phyloP scores from a whole-genome alignment of 2,888 invertebrate genomes.

The Acrobeloides nanus region DNA sequence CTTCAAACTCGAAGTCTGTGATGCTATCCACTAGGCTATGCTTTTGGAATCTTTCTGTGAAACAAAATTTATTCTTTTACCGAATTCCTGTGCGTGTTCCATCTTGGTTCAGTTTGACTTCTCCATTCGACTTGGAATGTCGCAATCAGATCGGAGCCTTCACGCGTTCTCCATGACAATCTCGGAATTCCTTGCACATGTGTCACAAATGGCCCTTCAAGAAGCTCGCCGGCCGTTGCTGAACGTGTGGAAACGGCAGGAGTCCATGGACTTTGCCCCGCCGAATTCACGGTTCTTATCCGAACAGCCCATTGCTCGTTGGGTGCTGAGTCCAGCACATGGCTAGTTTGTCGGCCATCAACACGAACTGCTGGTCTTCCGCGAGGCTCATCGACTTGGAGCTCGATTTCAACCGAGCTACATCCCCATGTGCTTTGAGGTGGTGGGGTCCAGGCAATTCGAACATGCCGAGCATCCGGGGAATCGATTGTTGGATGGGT shows the following conservation, averaged over 20 bases:
- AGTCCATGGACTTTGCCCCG: slow-evolving; percentile 50
- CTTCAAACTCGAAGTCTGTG: too few species aligned
- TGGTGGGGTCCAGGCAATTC: slow-evolving; percentile 43
- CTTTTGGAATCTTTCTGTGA: too few species aligned
- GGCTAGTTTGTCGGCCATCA: slow-evolving; percentile 38
- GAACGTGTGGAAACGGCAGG: slow-evolving; percentile 35
- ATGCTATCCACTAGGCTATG: too few species aligned
- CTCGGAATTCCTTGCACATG: slow-evolving; percentile 43
- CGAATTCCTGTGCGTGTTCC: slow-evolving; percentile 29
- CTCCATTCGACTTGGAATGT: slow-evolving; percentile 49
- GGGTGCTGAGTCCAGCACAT: slow-evolving; percentile 49
- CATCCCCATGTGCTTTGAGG: slow-evolving; percentile 45
- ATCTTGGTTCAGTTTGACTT: slow-evolving; percentile 32
- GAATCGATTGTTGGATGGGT: slow-evolving; percentile 39
- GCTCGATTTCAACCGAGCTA: slow-evolving; percentile 36
- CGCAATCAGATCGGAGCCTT: slow-evolving; percentile 41
- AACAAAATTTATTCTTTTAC: slow-evolving; percentile 4
- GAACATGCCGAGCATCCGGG: slow-evolving; percentile 32
- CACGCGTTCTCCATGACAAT: slow-evolving; percentile 47
- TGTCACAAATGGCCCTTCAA: slow-evolving; percentile 48
- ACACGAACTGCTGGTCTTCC: slow-evolving; percentile 34
- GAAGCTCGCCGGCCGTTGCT: slow-evolving; percentile 44
- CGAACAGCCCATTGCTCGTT: slow-evolving; percentile 47
- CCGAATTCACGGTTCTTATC: slow-evolving; percentile 44
- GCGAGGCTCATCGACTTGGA: slow-evolving; percentile 44